A percentile compares a stretch with the other conserved stretches of the same genome.
phyloP scores from a whole-genome alignment of 2,113 vertebrate species.

The Corythoichthys intestinalis region DNA sequence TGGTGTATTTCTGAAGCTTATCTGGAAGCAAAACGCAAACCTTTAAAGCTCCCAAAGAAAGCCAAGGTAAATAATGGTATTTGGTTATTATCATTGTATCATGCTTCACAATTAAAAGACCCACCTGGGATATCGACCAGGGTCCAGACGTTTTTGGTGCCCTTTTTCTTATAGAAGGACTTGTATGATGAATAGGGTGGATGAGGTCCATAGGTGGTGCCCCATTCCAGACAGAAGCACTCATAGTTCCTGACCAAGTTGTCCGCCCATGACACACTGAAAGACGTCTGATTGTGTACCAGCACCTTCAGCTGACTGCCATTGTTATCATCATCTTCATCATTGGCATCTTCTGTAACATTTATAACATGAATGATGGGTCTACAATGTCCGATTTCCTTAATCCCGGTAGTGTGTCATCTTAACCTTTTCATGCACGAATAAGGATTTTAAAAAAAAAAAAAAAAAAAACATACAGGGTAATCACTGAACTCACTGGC shows the following conservation, averaged over 20 bases:
- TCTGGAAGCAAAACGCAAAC: neutral
- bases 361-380: neutral
- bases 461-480: no score
- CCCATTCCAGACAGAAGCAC: constrained; percentile 9
- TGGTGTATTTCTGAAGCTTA: neutral
- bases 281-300: constrained; percentile 1
- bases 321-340: neutral
- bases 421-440: no score
- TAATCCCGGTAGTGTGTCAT: no score
- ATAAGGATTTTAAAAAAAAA: no score
- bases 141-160: neutral
- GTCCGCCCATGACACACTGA: neutral
- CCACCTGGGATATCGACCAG: neutral
- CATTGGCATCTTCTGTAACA: neutral
- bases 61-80: neutral
- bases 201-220: neutral
- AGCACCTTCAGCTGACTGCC: neutral
- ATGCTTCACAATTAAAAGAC: neutral
- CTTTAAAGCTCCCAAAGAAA: neutral
- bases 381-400: neutral
- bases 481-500: no score
- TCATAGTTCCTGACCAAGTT: neutral
- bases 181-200: neutral
- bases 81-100: neutral
- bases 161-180: neutral